Conservation (phyloP, 1,140 invertebrate genomes). For the Trichonephila clavipes region DNA sequence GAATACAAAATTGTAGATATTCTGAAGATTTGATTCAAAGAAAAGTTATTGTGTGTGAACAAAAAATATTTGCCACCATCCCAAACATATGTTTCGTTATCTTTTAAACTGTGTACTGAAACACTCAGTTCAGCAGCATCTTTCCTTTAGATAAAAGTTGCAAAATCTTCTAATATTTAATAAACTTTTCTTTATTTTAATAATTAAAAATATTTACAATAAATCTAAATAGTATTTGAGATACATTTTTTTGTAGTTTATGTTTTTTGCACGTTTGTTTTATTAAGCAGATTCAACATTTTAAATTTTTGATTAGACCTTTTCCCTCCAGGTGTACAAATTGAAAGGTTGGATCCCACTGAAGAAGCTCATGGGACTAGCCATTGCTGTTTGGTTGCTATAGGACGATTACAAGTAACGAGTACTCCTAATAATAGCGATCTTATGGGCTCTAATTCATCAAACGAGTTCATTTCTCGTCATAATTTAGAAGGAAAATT, state of each 20-base stretch:
- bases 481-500: constrained; percentile 98
- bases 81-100: too few relatives aligned
- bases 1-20: too few relatives aligned
- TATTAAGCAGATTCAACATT: constrained; percentile 52
- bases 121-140: too few relatives aligned
- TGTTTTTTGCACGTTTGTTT: background rate
- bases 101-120: too few relatives aligned
- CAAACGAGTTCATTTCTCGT: constrained; percentile 95
- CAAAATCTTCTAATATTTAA: too few relatives aligned
- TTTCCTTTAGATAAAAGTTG: too few relatives aligned
- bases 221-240: background rate
- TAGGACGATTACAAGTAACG: constrained; percentile 97
- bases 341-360: constrained; percentile 87
- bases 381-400: constrained; percentile 98
- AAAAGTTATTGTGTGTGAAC: too few relatives aligned
- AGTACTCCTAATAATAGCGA: constrained; percentile 96
- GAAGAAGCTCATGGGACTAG: constrained; percentile 87
- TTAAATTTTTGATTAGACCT: constrained; percentile 74
- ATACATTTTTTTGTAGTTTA: background rate
- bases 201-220: too few relatives aligned
- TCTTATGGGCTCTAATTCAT: constrained; percentile 90
- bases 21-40: too few relatives aligned
- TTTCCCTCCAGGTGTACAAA: constrained; percentile 86
- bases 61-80: too few relatives aligned
- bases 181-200: too few relatives aligned